Conservation (phyloP, 1,140 invertebrate genomes). For the Bathynomus jamesi region DNA sequence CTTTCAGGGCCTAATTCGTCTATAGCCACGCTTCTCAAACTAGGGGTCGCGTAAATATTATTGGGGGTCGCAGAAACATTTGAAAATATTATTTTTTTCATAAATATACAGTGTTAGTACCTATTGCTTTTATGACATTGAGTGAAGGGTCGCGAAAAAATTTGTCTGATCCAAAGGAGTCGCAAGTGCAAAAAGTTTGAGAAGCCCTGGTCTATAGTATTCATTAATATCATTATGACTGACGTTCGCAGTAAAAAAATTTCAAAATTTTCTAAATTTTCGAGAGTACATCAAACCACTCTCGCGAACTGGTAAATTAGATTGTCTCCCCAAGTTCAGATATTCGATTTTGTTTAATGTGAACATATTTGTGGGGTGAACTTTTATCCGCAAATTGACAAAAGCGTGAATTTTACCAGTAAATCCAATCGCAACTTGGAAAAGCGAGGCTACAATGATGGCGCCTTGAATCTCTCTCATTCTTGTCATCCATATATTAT, state of each 20-base stretch:
- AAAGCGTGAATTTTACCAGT: slow-evolving; percentile 41
- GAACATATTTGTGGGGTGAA: background rate
- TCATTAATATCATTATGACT: too few relatives aligned
- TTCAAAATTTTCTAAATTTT: background rate
- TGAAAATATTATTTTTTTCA: background rate
- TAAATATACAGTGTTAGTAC: background rate
- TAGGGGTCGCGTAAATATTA: background rate
- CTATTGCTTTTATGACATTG: background rate
- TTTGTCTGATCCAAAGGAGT: too few relatives aligned
- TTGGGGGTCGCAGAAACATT: background rate
- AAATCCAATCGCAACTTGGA: slow-evolving; percentile 69
- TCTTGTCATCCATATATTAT: slow-evolving; percentile 62
- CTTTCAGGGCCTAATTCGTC: background rate
- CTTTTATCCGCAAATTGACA: background rate
- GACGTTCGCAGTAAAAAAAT: background rate
- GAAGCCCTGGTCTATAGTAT: too few relatives aligned
- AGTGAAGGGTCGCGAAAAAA: background rate
- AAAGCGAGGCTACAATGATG: slow-evolving; percentile 66
- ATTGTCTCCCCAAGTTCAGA: too few relatives aligned
- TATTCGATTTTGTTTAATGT: background rate
- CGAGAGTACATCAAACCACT: background rate
- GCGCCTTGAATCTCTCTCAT: slow-evolving; percentile 77
- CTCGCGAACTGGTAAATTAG: too few relatives aligned
- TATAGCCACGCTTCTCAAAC: background rate
- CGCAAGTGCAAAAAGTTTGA: too few relatives aligned